A percentile compares a stretch with the other conserved stretches of the same genome.
Conservation (phyloP, 2,888 invertebrate genomes). For the Scelioninae gen. 1 region DNA sequence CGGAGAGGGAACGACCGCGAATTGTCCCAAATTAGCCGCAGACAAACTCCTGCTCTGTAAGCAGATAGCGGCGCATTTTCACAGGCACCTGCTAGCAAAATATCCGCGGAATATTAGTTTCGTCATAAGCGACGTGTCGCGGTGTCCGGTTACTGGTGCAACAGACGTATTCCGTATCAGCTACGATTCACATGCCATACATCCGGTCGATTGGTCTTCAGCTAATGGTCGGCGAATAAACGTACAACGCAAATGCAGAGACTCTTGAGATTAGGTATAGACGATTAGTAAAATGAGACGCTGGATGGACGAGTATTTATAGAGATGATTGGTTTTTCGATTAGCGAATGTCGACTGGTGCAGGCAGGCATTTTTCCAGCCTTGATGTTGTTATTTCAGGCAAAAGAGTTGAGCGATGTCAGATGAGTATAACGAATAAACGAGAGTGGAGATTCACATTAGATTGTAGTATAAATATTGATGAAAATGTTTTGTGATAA, state of each 20-base stretch:
- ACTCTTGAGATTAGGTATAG: slow-evolving; percentile 35
- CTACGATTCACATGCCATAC: slow-evolving; percentile 17
- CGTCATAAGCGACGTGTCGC: slow-evolving; percentile 38
- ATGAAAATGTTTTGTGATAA: too few relatives aligned
- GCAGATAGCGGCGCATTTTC: slow-evolving; percentile 49
- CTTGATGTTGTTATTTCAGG: slow-evolving; percentile 7
- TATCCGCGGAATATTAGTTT: too few relatives aligned
- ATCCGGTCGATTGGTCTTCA: too few relatives aligned
- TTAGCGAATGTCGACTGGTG: slow-evolving; percentile 7
- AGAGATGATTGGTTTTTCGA: slow-evolving; percentile 17
- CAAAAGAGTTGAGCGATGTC: background rate
- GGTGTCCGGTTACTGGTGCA: slow-evolving; percentile 48
- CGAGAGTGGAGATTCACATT: slow-evolving; percentile 16
- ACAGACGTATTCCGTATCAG: too few relatives aligned
- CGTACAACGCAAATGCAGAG: slow-evolving; percentile 10
- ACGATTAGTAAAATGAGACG: slow-evolving; percentile 50
- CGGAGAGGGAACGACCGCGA: slow-evolving; percentile 41
- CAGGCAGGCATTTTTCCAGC: background rate
- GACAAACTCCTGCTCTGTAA: slow-evolving; percentile 60
- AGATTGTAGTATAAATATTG: too few relatives aligned
- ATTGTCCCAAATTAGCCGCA: slow-evolving; percentile 69
- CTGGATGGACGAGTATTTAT: slow-evolving; percentile 18
- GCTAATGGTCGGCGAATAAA: too few relatives aligned
- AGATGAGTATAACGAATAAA: slow-evolving; percentile 2
- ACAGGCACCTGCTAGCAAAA: slow-evolving; percentile 54